These are phyloP conservation scores for Bradynema listronoti DNA, from an alignment of 1,140 invertebrate genomes.

Conservation along the genomic window DNA sequence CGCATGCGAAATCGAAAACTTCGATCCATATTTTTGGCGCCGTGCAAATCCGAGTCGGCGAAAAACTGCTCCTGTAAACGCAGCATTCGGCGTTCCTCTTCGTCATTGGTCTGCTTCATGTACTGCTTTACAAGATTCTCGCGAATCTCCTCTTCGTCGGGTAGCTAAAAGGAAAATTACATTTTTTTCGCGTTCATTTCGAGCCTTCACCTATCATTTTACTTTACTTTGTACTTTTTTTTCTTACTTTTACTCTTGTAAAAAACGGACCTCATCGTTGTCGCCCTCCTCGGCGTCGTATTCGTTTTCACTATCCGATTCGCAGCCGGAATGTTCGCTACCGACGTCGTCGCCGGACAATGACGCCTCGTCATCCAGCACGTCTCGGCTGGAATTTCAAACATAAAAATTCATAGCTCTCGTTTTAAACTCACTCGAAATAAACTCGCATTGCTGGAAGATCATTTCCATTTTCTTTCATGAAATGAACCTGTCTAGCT, in stretches of 20 bases:
- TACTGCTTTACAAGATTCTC: constrained; percentile 41
- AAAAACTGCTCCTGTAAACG: constrained; percentile 36
- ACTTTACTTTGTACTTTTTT: no score
- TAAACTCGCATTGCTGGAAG: no score
- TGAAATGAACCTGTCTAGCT: no score
- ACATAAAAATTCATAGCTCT: no score
- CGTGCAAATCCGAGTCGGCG: constrained; percentile 27
- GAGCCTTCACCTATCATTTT: no score
- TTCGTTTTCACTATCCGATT: constrained; percentile 23
- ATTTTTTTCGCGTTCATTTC: no score
- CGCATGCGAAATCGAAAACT: constrained; percentile 36
- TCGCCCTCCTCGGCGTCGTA: constrained; percentile 42
- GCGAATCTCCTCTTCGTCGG: constrained; percentile 38
- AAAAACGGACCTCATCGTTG: constrained; percentile 19
- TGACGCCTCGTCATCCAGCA: constrained; percentile 42
- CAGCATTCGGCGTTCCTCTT: constrained; percentile 33
- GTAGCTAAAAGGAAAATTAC: constrained; percentile 19
- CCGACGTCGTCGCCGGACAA: constrained; percentile 38
- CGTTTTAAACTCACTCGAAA: no score
- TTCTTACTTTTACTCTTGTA: not conserved
- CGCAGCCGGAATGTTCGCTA: constrained; percentile 19
- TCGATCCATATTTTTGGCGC: constrained; percentile 16
- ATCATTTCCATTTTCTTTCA: no score
- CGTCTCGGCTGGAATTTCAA: constrained; percentile 22
- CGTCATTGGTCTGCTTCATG: constrained; percentile 40